Evolutionary conservation across 2,113 vertebrate genomes (phyloP), one percentile per base, ranked within the genome.

Genomic region (Ailuropoda melanoleuca): DNA sequence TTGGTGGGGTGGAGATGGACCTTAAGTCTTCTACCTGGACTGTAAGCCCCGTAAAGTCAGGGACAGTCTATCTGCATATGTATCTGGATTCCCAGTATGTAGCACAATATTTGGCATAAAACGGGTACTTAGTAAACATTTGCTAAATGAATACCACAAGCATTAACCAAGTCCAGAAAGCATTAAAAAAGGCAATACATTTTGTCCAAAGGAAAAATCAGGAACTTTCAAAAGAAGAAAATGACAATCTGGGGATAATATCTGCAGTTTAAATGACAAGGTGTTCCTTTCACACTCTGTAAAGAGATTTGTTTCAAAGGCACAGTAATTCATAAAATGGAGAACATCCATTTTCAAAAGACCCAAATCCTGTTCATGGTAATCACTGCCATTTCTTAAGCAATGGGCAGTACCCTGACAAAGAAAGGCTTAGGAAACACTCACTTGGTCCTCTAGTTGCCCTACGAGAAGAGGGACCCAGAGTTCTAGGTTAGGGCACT

Each of bases 151-250:
- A 80, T 56, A 7, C 50, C 94, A 93, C 11, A 91, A 87, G 56
- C 8, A 66, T 46, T 86, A 88, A 88, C 60, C 37, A 88, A 92
- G 95, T 26, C 24, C 15, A 93, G 87, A 93, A 95, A 95, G 43
- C 60, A 87, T 84, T 92, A 95, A 77, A 95, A 97, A 92, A 87
- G 56, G 60, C 15, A 75, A 26, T 91, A 70, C 34, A 66, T 96
- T 94, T 94, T 92, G 43, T 58, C 53, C 50, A 92, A 80, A 80
- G 46, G 55, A 96, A 96, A 94, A 90, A 66, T 62, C 0, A 82
- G 46, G 82, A 95, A 88, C 39, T 87, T 82, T 13, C 37, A 68
- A 87, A 93, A 72, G 55, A 91, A 72, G 56, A 77, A 64, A 95
- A 93, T 55, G 9, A 88, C 66, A 87, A 83, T 92, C 43, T 94